These are phyloP conservation scores for Riptortus pedestris DNA, from an alignment of 1,140 invertebrate genomes.

Conservation along the genomic window DNA sequence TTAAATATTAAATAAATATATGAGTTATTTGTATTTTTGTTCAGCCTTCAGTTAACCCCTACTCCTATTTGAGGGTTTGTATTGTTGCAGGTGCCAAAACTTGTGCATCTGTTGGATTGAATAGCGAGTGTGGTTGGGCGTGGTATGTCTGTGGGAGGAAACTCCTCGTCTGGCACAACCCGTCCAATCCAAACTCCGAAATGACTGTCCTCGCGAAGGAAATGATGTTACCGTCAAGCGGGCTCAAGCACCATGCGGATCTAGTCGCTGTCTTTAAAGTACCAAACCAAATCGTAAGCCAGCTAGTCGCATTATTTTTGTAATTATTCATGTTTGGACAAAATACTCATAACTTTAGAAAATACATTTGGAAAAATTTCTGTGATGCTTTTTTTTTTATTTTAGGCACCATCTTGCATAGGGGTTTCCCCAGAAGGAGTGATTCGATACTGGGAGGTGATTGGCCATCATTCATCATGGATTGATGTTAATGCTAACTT, in stretches of 20 bases:
- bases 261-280: slow-evolving; percentile 68
- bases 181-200: not conserved
- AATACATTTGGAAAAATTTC: not conserved
- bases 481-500: slow-evolving; percentile 74
- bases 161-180: slow-evolving; percentile 64
- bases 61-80: too few species aligned
- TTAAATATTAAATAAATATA: too few species aligned
- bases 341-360: not conserved
- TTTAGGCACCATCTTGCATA: slow-evolving; percentile 59
- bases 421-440: slow-evolving; percentile 89
- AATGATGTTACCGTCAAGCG: slow-evolving; percentile 77
- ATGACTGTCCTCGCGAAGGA: slow-evolving; percentile 40
- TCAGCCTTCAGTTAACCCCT: too few species aligned
- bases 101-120: slow-evolving; percentile 49
- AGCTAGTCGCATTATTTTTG: not conserved
- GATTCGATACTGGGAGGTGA: slow-evolving; percentile 79
- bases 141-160: slow-evolving; percentile 80
- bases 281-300: slow-evolving; percentile 49
- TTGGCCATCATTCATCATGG: slow-evolving; percentile 78
- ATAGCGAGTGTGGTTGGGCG: slow-evolving; percentile 58
- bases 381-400: not conserved
- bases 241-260: slow-evolving; percentile 82
- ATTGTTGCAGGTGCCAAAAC: slow-evolving; percentile 45
- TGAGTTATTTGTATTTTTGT: too few species aligned
- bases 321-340: not conserved